These are phyloP conservation scores for Sitodiplosis mosellana DNA, from an alignment of 1,140 invertebrate genomes.

Conservation along the genomic window DNA sequence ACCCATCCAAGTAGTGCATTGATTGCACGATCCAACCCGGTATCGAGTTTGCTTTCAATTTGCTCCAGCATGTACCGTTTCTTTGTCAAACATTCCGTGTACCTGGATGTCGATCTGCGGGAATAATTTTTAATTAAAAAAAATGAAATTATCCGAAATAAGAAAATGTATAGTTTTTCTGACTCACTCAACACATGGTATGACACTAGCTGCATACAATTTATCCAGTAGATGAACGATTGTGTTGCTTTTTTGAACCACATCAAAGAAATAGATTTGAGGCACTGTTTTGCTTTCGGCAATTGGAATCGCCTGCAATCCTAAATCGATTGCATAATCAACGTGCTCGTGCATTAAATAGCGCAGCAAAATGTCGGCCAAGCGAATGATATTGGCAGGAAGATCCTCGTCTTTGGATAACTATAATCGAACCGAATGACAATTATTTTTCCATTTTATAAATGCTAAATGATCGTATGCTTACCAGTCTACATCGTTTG, in stretches of 20 bases:
- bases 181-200: constrained; percentile 76
- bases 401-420: constrained; percentile 66
- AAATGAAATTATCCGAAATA: background rate
- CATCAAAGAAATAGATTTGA: constrained; percentile 86
- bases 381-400: constrained; percentile 57
- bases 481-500: constrained; percentile 64
- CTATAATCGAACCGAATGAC: constrained; percentile 25
- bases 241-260: constrained; percentile 85
- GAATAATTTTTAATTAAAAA: background rate
- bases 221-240: constrained; percentile 93
- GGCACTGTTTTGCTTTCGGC: constrained; percentile 68
- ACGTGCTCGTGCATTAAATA: constrained; percentile 83
- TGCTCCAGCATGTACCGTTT: constrained; percentile 75
- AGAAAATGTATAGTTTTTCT: no score
- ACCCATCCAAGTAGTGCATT: constrained; percentile 82
- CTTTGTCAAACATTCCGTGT: constrained; percentile 70
- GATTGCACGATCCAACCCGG: constrained; percentile 73
- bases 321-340: constrained; percentile 89
- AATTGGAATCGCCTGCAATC: constrained; percentile 76
- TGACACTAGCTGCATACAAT: constrained; percentile 74
- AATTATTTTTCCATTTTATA: background rate
- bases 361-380: constrained; percentile 75
- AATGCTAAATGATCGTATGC: constrained; percentile 10
- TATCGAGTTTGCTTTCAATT: constrained; percentile 81
- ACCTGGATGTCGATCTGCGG: constrained; percentile 64